A percentile compares a stretch with the other conserved stretches of the same genome.
Conservation (phyloP, 2,888 invertebrate genomes). For the Diarsia rubi region DNA sequence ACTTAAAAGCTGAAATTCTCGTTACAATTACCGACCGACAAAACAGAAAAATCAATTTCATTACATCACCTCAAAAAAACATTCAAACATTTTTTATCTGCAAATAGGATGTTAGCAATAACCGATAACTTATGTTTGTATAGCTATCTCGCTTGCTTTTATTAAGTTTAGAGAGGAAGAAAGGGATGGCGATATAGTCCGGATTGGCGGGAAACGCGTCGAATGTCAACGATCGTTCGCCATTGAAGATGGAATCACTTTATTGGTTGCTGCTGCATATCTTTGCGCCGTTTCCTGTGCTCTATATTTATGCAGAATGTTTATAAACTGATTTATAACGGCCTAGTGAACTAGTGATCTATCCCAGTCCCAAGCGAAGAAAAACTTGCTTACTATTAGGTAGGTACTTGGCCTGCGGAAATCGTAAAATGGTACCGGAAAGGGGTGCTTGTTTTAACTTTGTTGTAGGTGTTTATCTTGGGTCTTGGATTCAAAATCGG, state of each 20-base stretch:
- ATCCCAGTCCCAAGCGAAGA: constrained; percentile 8
- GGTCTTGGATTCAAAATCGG: constrained; percentile 12
- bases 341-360: constrained; percentile 49
- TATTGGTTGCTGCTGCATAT: constrained; percentile 46
- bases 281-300: constrained; percentile 55
- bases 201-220: constrained; percentile 57
- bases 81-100: constrained; percentile 55
- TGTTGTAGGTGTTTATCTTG: background rate
- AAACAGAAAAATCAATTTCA: constrained; percentile 5
- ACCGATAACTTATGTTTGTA: constrained; percentile 61
- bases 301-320: constrained; percentile 39
- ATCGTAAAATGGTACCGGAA: constrained; percentile 11
- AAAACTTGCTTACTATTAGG: background rate
- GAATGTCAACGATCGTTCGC: constrained; percentile 58
- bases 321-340: constrained; percentile 24
- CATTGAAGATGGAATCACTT: constrained; percentile 53
- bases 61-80: constrained; percentile 1
- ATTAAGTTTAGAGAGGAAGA: constrained; percentile 22
- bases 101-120: constrained; percentile 63
- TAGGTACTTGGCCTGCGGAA: background rate
- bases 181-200: constrained; percentile 23
- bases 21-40: background rate
- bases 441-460: background rate
- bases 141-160: constrained; percentile 43
- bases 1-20: background rate